These are phyloP conservation scores for Vulpes ferrilata DNA, from an alignment of 2,113 vertebrate genomes.

Conservation along the genomic window DNA sequence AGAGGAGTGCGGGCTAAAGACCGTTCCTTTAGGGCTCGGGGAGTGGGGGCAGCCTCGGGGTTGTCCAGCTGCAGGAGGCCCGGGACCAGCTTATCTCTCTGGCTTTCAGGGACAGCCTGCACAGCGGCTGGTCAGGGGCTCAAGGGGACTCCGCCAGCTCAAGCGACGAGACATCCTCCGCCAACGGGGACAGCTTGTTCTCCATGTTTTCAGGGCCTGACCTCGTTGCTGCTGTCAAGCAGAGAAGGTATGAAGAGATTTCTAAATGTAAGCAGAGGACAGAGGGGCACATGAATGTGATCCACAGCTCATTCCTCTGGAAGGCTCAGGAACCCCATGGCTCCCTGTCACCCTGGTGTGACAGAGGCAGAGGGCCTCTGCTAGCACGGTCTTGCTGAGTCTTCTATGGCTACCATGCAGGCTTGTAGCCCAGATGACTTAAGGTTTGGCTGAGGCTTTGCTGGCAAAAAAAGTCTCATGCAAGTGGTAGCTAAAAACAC, in stretches of 20 bases:
- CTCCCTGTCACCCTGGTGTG: not conserved
- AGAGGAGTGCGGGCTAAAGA: not conserved
- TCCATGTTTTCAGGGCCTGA: conserved; percentile 99
- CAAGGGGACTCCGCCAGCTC: conserved; percentile 98
- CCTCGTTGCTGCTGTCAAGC: conserved; percentile 98
- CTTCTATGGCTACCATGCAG: not conserved
- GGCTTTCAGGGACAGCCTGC: conserved; percentile 93
- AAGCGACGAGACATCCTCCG: conserved; percentile 98
- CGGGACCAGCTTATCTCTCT: not conserved
- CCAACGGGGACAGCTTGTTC: conserved; percentile 98
- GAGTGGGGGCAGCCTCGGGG: not conserved
- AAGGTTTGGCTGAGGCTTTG: not conserved
- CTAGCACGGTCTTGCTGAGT: not conserved
- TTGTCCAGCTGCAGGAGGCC: not conserved
- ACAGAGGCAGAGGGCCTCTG: not conserved
- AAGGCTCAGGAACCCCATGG: not conserved
- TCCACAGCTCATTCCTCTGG: not conserved
- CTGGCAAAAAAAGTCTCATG: not conserved
- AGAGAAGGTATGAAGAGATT: conserved; percentile 92
- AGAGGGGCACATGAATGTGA: not conserved
- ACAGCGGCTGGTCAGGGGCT: conserved; percentile 95
- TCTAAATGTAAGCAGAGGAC: not conserved
- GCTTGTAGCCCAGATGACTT: not conserved
- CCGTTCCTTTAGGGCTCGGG: not conserved
- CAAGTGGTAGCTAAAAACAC: not conserved